Conservation (phyloP, 2,113 vertebrate genomes). For the Pan troglodytes region NHGRI_mPanTro3-v2.1_pri NC_072403.2:152650501-152651000, state of each 20-base stretch:
- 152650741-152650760: neutral
- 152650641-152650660: neutral
- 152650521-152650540: neutral
- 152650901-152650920: too few species aligned
- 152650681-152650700: neutral
- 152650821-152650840: too few species aligned
- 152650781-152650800: too few species aligned
- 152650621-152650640: neutral
- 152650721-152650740: neutral
- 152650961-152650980: too few species aligned
- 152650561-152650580: neutral
- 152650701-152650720: neutral
- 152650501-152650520: neutral
- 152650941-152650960: too few species aligned
- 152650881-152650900: too few species aligned
- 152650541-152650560: neutral
- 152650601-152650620: neutral
- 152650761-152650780: neutral
- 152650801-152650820: too few species aligned
- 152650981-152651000: too few species aligned
- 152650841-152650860: too few species aligned
- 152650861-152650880: too few species aligned
- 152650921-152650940: too few species aligned
- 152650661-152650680: neutral
- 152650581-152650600: neutral